Conservation (phyloP, 2,888 invertebrate species). For the Fragum sueziense region DNA sequence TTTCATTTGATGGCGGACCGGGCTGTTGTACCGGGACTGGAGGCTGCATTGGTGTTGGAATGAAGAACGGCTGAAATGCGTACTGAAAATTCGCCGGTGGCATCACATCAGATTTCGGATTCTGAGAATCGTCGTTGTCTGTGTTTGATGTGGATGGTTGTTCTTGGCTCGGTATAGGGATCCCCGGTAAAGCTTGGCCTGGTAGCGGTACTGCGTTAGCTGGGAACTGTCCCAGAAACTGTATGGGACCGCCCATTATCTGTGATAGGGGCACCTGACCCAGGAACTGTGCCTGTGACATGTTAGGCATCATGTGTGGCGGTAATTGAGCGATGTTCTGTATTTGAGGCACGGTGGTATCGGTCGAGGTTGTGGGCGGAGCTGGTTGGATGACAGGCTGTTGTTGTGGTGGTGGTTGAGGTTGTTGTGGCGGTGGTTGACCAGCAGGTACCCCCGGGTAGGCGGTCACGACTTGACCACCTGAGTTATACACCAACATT, state of each 20-base stretch:
- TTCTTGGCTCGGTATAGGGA: background rate
- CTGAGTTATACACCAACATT: constrained; percentile 51
- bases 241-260: constrained; percentile 49
- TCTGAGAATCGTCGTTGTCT: background rate
- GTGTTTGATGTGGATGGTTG: background rate
- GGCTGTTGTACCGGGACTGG: constrained; percentile 14
- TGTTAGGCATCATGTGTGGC: constrained; percentile 36
- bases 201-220: constrained; percentile 42
- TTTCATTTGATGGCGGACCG: background rate
- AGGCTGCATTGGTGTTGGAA: constrained; percentile 35
- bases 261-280: constrained; percentile 57
- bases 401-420: background rate
- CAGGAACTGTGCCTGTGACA: constrained; percentile 56
- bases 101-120: background rate
- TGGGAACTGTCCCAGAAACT: constrained; percentile 58
- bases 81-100: constrained; percentile 39
- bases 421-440: background rate
- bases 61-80: constrained; percentile 49
- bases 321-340: background rate
- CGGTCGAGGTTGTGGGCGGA: background rate
- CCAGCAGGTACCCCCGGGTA: constrained; percentile 11
- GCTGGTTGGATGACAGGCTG: background rate
- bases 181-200: constrained; percentile 25
- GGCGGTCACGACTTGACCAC: constrained; percentile 49
- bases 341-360: background rate